Percentiles rank a stretch among this genome's conserved stretches.
phyloP scores from a whole-genome alignment of 2,888 invertebrate genomes.

The Cyaniris semiargus region DNA sequence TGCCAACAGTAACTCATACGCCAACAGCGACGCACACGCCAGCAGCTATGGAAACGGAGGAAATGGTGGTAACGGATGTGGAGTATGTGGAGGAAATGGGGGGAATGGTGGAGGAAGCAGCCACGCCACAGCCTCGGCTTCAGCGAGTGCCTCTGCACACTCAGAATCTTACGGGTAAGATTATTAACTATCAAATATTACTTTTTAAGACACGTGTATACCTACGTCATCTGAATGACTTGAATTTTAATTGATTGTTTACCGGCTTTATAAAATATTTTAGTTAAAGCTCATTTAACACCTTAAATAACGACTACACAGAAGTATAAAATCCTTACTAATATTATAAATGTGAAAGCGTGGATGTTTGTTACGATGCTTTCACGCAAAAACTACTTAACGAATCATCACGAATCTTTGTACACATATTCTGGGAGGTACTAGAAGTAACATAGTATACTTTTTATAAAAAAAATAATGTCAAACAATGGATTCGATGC shows the following conservation, averaged over 20 bases:
- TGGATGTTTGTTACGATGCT: no score
- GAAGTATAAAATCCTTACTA: no score
- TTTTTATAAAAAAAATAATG: no score
- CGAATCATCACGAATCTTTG: no score
- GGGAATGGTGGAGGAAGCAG: constrained; percentile 42
- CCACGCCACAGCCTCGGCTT: constrained; percentile 53
- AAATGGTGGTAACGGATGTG: constrained; percentile 42
- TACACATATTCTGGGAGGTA: no score
- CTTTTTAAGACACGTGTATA: background rate
- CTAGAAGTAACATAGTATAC: no score
- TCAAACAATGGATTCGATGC: no score
- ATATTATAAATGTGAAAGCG: no score
- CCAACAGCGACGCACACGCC: constrained; percentile 43
- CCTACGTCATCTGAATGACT: background rate
- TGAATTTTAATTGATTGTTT: background rate
- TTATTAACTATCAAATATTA: background rate
- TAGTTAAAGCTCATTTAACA: background rate
- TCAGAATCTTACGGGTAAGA: constrained; percentile 37
- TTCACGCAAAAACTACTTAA: no score
- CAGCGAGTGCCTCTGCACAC: constrained; percentile 38
- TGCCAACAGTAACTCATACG: constrained; percentile 42
- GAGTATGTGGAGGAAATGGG: constrained; percentile 39
- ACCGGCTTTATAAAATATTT: no score
- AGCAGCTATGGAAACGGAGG: constrained; percentile 43
- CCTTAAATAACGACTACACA: background rate